These are phyloP conservation scores for Pseudoatta argentina DNA, from an alignment of 1,140 invertebrate species.

Conservation along the genomic window DNA sequence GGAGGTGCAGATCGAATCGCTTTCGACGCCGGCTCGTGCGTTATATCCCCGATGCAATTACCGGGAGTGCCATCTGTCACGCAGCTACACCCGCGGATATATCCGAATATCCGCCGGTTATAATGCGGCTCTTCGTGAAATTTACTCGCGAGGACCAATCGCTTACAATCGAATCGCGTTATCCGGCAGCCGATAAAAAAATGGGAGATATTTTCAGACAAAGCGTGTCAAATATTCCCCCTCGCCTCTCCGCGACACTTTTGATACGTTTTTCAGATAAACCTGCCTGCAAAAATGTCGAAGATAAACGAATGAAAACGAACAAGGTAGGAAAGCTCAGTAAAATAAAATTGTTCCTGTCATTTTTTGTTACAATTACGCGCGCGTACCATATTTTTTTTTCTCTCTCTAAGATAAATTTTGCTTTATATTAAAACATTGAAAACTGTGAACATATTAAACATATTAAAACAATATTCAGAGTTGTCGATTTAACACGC, in stretches of 20 bases:
- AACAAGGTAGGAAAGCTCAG: background rate
- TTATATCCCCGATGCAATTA: conserved; percentile 79
- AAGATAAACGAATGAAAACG: conserved; percentile 19
- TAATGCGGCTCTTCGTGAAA: conserved; percentile 65
- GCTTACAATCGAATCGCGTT: conserved; percentile 58
- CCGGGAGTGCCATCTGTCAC: conserved; percentile 74
- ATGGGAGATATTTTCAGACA: conserved; percentile 48
- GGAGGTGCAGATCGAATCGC: conserved; percentile 74
- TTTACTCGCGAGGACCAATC: conserved; percentile 60
- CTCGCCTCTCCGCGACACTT: conserved; percentile 13
- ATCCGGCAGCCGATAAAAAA: conserved; percentile 47
- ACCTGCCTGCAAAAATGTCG: conserved; percentile 23
- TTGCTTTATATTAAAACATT: background rate
- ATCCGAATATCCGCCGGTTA: conserved; percentile 70
- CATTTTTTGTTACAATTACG: background rate
- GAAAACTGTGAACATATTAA: no score
- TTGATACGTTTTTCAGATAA: conserved; percentile 49
- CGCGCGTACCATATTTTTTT: background rate
- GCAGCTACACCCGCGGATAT: conserved; percentile 62
- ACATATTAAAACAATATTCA: no score
- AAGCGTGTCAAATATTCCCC: conserved; percentile 25
- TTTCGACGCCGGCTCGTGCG: conserved; percentile 72
- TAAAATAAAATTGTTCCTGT: conserved; percentile 28
- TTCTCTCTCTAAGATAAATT: background rate
- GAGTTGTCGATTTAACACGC: background rate